A percentile compares a stretch with the other conserved stretches of the same genome.
These are phyloP conservation scores for Bryconaethiops microstoma DNA, from an alignment of 2,797 vertebrate species.

Conservation along the genomic window DNA sequence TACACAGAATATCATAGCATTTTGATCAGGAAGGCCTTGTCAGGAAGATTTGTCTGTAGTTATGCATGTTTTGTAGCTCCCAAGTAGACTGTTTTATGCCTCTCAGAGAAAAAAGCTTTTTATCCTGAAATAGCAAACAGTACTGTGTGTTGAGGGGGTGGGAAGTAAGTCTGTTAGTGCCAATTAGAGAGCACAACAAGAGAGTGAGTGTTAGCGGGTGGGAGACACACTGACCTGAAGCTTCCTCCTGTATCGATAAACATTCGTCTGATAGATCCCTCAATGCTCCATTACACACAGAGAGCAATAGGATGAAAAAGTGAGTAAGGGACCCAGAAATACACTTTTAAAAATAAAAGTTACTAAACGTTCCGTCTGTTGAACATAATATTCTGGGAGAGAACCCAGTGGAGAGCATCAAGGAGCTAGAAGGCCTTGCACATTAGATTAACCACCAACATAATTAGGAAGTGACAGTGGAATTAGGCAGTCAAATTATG, in stretches of 20 bases:
- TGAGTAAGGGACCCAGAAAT: background rate
- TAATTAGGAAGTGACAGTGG: too few species aligned
- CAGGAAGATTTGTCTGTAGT: background rate
- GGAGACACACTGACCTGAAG: conserved; percentile 32
- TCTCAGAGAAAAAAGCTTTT: conserved; percentile 21
- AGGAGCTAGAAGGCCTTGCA: too few species aligned
- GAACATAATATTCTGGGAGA: too few species aligned
- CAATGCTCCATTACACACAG: background rate
- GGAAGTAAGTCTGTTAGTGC: conserved; percentile 20
- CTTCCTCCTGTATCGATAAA: conserved; percentile 22
- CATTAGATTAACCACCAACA: too few species aligned
- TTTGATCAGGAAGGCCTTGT: conserved; percentile 16
- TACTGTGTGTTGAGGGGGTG: conserved; percentile 29
- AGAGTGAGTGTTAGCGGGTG: conserved; percentile 17
- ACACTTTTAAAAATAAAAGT: background rate
- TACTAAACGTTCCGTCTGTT: background rate
- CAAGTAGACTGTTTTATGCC: conserved; percentile 12
- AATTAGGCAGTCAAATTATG: too few species aligned
- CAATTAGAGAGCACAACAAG: conserved; percentile 48
- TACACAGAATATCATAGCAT: background rate
- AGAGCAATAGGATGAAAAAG: background rate
- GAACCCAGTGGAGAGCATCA: background rate
- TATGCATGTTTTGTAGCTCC: conserved; percentile 14
- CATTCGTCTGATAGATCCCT: conserved; percentile 3
- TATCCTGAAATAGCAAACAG: conserved; percentile 29